Percentiles rank a stretch among this genome's conserved stretches.
Conservation (phyloP, 92 coral and sea anemone species). For the Umimayanthus kanabou region DNA sequence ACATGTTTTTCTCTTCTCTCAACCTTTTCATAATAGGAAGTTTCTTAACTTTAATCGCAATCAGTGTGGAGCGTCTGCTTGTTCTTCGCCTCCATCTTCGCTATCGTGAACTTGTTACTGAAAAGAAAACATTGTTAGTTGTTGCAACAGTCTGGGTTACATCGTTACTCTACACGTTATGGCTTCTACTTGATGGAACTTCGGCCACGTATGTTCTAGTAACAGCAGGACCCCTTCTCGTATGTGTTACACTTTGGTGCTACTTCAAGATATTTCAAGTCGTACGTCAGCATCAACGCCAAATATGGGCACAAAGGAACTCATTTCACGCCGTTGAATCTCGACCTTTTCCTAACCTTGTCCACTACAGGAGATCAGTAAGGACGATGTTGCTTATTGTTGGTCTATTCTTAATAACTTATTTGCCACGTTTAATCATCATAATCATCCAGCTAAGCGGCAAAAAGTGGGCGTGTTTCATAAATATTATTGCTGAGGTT, state of each 20-base stretch:
- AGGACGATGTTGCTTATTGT: not conserved
- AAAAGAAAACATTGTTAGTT: not conserved
- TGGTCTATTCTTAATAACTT: not conserved
- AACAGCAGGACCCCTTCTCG: not conserved
- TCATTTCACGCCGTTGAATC: not conserved
- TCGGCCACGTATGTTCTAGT: not conserved
- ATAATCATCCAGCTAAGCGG: not conserved
- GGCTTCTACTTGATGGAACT: not conserved
- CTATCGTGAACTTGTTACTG: slow-evolving; percentile 1
- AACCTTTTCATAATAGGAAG: not conserved
- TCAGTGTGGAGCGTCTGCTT: not conserved
- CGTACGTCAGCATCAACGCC: not conserved
- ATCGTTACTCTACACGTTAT: not conserved
- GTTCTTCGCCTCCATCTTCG: slow-evolving; percentile 15
- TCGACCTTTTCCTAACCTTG: not conserved
- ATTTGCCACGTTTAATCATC: not conserved
- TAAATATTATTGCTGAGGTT: not conserved
- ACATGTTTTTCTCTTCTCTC: not conserved
- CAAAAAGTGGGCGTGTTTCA: not conserved
- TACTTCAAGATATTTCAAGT: slow-evolving; percentile 4
- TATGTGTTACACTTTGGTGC: not conserved
- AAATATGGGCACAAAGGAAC: not conserved
- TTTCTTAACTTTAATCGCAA: slow-evolving; percentile 9
- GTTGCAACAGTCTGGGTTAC: not conserved
- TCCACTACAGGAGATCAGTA: slow-evolving; percentile 14